Evolutionary conservation across 1,140 invertebrate genomes (phyloP).

Genomic region (Drosophila elegans): DNA sequence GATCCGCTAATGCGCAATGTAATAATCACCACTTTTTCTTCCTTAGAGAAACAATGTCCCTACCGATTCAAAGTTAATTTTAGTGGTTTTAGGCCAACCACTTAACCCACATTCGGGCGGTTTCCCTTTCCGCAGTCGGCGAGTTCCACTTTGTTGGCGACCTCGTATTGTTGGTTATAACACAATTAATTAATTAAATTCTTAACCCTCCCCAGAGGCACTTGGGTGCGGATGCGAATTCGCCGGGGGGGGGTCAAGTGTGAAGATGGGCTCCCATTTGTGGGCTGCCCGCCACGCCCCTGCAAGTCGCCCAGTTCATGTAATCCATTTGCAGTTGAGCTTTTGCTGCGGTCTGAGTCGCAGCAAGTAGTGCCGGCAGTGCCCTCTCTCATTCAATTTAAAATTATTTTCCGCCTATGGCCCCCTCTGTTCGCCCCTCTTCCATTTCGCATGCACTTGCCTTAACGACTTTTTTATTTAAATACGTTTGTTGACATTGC

Average conservation of each 20-base stretch:
- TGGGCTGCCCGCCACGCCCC: slow-evolving; percentile 14
- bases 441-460: slow-evolving; percentile 65
- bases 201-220: slow-evolving; percentile 55
- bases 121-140: slow-evolving; percentile 37
- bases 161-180: slow-evolving; percentile 49
- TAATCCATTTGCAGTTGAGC: slow-evolving; percentile 44
- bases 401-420: slow-evolving; percentile 66
- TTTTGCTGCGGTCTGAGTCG: slow-evolving; percentile 10
- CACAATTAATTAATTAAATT: slow-evolving; percentile 82
- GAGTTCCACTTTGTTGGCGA: slow-evolving; percentile 34
- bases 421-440: slow-evolving; percentile 1
- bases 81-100: slow-evolving; percentile 13
- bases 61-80: slow-evolving; percentile 2
- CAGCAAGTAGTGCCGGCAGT: slow-evolving; percentile 25
- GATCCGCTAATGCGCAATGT: slow-evolving; percentile 3
- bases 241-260: slow-evolving; percentile 51
- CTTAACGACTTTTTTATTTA: slow-evolving; percentile 82
- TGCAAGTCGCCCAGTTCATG: slow-evolving; percentile 13
- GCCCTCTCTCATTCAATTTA: slow-evolving; percentile 75
- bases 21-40: neutral
- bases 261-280: slow-evolving; percentile 60
- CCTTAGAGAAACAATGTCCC: neutral
- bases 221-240: slow-evolving; percentile 19
- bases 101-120: slow-evolving; percentile 55
- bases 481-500: slow-evolving; percentile 83